Evolutionary conservation across 2,888 invertebrate species (phyloP).

Genomic region (Aphidius colemani): DNA sequence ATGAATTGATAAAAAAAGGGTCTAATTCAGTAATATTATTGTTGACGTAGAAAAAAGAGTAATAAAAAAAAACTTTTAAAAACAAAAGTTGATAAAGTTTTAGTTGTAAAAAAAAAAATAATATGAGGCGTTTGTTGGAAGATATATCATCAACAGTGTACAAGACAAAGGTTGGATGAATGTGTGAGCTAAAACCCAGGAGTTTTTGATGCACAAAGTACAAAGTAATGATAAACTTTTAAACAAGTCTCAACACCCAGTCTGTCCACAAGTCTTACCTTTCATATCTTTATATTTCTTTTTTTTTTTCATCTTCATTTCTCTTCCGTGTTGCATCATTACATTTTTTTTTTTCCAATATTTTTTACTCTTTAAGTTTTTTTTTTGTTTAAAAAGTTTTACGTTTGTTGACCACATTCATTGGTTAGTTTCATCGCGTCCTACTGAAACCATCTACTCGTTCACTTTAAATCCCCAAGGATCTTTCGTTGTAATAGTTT

Average conservation of each 20-base stretch:
- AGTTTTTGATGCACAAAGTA: slow-evolving; percentile 43
- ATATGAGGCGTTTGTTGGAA: not conserved
- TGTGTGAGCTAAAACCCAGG: slow-evolving; percentile 16
- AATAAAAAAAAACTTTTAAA: slow-evolving; percentile 52
- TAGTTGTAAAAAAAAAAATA: slow-evolving; percentile 48
- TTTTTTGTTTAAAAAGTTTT: slow-evolving; percentile 24
- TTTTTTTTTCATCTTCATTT: not conserved
- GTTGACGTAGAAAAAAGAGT: slow-evolving; percentile 40
- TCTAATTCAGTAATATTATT: not conserved
- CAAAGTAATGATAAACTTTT: slow-evolving; percentile 56
- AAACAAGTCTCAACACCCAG: slow-evolving; percentile 46
- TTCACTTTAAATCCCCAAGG: slow-evolving; percentile 12
- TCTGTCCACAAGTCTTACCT: slow-evolving; percentile 32
- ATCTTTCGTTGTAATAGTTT: slow-evolving; percentile 11
- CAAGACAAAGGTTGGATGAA: not conserved
- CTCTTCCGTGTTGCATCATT: not conserved
- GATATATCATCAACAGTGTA: too few species aligned
- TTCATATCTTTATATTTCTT: slow-evolving; percentile 22
- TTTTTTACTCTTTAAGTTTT: too few species aligned
- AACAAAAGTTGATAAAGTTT: slow-evolving; percentile 44
- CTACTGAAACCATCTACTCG: slow-evolving; percentile 32
- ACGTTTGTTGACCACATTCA: slow-evolving; percentile 24
- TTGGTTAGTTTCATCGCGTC: slow-evolving; percentile 33
- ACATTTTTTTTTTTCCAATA: slow-evolving; percentile 7
- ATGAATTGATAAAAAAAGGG: not conserved